Evolutionary conservation across 2,113 vertebrate genomes (phyloP).

Genomic region (Chionodraco myersi): DNA sequence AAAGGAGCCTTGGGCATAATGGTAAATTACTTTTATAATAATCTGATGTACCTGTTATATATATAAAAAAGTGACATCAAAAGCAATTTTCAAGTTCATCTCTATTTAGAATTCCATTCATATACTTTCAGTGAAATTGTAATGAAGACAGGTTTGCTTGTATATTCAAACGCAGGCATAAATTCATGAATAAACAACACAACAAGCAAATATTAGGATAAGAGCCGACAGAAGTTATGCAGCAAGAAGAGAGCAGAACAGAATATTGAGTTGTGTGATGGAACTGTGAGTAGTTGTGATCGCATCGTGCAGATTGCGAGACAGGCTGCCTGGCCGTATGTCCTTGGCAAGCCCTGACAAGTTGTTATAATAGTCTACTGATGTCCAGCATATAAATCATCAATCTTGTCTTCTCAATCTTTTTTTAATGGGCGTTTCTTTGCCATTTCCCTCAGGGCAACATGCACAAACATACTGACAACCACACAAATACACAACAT

Average conservation of each 20-base stretch:
- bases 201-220: slow-evolving; percentile 39
- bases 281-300: slow-evolving; percentile 55
- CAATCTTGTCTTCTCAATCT: slow-evolving; percentile 26
- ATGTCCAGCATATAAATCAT: slow-evolving; percentile 57
- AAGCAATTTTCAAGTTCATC: slow-evolving; percentile 23
- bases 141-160: slow-evolving; percentile 25
- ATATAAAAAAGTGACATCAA: slow-evolving; percentile 15
- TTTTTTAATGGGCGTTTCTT: slow-evolving; percentile 28
- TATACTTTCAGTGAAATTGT: slow-evolving; percentile 13
- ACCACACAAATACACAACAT: slow-evolving; percentile 17
- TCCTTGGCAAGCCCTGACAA: slow-evolving; percentile 67
- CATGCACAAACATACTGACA: slow-evolving; percentile 2
- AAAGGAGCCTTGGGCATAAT: not conserved
- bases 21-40: slow-evolving; percentile 37
- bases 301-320: slow-evolving; percentile 57
- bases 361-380: slow-evolving; percentile 58
- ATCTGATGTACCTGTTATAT: slow-evolving; percentile 14
- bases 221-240: slow-evolving; percentile 40
- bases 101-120: slow-evolving; percentile 32
- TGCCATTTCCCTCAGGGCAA: slow-evolving; percentile 26
- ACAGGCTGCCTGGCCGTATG: slow-evolving; percentile 72
- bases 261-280: slow-evolving; percentile 62
- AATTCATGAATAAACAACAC: slow-evolving; percentile 35
- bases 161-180: slow-evolving; percentile 34
- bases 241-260: slow-evolving; percentile 34